Evolutionary conservation across 2,888 invertebrate species (phyloP), one percentile per base, ranked within the genome.

Genomic region (Harpalus rufipes): DNA sequence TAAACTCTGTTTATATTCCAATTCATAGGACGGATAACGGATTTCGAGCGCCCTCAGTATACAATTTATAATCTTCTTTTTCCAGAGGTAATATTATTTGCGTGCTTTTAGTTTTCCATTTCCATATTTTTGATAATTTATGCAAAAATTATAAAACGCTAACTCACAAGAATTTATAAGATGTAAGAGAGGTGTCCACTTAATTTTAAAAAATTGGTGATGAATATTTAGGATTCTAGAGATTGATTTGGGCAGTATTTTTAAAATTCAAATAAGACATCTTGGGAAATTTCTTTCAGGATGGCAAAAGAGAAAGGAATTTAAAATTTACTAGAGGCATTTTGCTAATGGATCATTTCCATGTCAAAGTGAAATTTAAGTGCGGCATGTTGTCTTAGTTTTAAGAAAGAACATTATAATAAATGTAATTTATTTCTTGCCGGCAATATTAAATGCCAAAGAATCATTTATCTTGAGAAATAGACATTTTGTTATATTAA

Each of bases 301-400:
- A 10, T 44, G 7, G 72, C 44, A 74, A 72, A 74, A 25, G 72
- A 74, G 72, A 74, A 74, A 51, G 51, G 72, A 74, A 74, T 51
- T 41, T 74, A 21, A 44, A 74, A 74, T 74, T 74, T 74, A 74
- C 44, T 74, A 74, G 44, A 74, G 44, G 72, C 41, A 44, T 74
- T 72, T 74, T 18, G 72, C 72, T 74, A 74, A 74, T 74, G 72
- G 44, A 44, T 74, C 72, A 74, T 74, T 74, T 74, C 72, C 72
- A 74, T 74, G 72, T 51, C 72, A 74, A 74, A 74, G 72, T 51
- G 72, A 74, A 74, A 74, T 74, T 74, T 74, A 44, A 44, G 72
- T 74, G 44, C 44, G 44, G 41, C 44, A 74, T 18, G 32, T 68
- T 68, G 68, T 68, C 32, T 68, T 14, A 68, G 39, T 68, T 68